These are phyloP conservation scores for Limnephilus rhombicus DNA, from an alignment of 2,888 invertebrate genomes.

Conservation along the genomic window DNA sequence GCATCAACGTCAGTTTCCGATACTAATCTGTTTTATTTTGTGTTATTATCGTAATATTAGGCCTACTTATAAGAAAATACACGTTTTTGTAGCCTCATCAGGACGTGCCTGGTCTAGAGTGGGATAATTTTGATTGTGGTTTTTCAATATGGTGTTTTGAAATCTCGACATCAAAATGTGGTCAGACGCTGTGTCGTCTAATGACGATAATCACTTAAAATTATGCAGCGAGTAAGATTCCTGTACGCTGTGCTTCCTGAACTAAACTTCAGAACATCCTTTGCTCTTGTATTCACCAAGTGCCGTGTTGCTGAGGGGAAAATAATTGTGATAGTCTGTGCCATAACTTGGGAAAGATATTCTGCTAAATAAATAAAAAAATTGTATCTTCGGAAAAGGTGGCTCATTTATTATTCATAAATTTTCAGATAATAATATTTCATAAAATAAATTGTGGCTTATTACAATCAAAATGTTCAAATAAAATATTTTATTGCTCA, in stretches of 20 bases:
- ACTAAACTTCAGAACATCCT: background rate
- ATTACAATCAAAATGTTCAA: no score
- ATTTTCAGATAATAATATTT: no score
- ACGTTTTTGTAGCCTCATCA: constrained; percentile 1
- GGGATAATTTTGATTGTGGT: background rate
- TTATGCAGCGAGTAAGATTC: background rate
- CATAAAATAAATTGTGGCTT: no score
- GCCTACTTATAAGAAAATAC: background rate
- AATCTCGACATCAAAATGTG: background rate
- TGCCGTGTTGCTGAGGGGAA: background rate
- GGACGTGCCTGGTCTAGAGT: background rate
- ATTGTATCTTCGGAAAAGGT: no score
- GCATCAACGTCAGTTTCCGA: background rate
- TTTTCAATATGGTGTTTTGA: background rate
- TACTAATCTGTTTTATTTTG: background rate
- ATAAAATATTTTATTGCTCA: no score
- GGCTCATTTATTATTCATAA: no score
- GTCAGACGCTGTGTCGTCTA: background rate
- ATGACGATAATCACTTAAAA: background rate
- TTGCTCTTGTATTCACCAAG: background rate
- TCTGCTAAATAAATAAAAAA: no score
- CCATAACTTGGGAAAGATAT: background rate
- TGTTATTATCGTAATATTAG: background rate
- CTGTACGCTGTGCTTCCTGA: background rate
- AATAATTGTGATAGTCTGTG: background rate